Conservation (phyloP, 1,140 invertebrate species). For the Sinella curviseta region DNA sequence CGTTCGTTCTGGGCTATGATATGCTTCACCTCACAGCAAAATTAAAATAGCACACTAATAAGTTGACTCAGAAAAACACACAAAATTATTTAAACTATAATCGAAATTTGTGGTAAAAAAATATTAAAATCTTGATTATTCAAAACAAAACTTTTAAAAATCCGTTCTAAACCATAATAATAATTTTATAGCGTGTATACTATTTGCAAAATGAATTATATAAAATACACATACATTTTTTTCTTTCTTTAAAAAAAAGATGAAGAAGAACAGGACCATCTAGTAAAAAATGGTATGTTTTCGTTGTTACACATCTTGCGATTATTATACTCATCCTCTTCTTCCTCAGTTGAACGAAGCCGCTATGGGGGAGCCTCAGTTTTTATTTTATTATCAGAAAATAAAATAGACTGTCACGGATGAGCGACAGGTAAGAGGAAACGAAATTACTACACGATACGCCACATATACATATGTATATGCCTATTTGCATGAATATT, state of each 20-base stretch:
- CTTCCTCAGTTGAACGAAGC: too few species aligned
- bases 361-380: background rate
- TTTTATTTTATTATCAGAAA: background rate
- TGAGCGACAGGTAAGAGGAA: background rate
- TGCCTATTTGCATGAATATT: too few species aligned
- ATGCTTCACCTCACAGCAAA: constrained; percentile 15
- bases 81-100: background rate
- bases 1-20: background rate
- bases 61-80: background rate
- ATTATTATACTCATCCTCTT: too few species aligned
- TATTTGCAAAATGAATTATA: too few species aligned
- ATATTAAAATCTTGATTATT: background rate
- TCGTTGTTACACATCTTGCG: too few species aligned
- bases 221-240: background rate
- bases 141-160: background rate
- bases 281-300: too few species aligned
- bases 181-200: too few species aligned
- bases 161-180: too few species aligned
- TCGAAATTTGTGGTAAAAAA: background rate
- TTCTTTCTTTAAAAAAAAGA: too few species aligned
- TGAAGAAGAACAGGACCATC: too few species aligned
- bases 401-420: background rate
- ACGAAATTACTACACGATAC: background rate
- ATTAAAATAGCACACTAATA: constrained; percentile 12
- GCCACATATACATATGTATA: background rate